phyloP scores from a whole-genome alignment of 1,140 invertebrate species.

The Zaprionus vittiger region DNA sequence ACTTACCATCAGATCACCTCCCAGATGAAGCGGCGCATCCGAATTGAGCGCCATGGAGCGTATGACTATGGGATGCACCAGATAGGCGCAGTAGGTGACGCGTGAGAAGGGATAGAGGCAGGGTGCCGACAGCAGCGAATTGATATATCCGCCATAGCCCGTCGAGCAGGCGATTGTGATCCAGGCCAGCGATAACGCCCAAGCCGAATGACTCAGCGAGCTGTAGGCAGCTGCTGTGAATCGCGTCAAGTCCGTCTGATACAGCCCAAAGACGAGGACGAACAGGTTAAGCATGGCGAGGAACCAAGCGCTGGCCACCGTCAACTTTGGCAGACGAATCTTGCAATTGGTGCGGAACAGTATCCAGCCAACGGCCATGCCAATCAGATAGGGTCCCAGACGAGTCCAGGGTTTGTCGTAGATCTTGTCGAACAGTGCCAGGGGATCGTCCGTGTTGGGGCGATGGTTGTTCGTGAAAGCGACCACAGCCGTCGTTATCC shows the following conservation, averaged over 20 bases:
- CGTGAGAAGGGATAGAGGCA: constrained; percentile 92
- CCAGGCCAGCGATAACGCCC: constrained; percentile 93
- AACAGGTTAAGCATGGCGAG: constrained; percentile 88
- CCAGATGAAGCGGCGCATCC: constrained; percentile 91
- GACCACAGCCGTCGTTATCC: constrained; percentile 91
- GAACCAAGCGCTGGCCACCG: constrained; percentile 89
- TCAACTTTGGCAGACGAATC: constrained; percentile 90
- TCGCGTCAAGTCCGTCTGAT: constrained; percentile 89
- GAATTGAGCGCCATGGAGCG: constrained; percentile 90
- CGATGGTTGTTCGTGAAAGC: constrained; percentile 92
- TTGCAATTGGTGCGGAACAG: constrained; percentile 93
- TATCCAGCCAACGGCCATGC: constrained; percentile 93
- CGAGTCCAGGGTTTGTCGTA: constrained; percentile 95
- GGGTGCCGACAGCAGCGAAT: constrained; percentile 89
- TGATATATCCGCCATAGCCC: constrained; percentile 92
- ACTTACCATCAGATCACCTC: constrained; percentile 90
- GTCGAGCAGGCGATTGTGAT: constrained; percentile 95
- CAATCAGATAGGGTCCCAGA: constrained; percentile 92
- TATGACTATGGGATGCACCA: constrained; percentile 92
- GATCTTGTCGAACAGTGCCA: constrained; percentile 93
- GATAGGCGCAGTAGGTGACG: constrained; percentile 93
- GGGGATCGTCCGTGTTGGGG: constrained; percentile 91
- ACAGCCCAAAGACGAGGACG: constrained; percentile 91
- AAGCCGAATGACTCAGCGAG: constrained; percentile 92
- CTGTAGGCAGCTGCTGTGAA: constrained; percentile 91